Evolutionary conservation across 2,888 invertebrate genomes (phyloP), one percentile per base, ranked within the genome.

Genomic region (Caenorhabditis sinica): DNA sequence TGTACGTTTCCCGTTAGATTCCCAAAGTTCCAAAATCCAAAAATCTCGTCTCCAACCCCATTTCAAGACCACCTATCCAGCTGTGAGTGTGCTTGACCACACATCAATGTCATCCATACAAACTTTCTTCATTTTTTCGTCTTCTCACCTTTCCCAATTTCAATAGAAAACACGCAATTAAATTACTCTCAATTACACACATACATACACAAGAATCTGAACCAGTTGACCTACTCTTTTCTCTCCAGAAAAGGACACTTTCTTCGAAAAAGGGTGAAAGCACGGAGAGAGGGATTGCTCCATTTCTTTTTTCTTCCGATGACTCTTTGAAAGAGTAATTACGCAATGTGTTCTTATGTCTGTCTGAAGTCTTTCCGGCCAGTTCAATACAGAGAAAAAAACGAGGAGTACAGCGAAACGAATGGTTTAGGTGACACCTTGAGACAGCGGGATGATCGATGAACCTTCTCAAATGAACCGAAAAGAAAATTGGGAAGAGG

Each of bases 201-300:
- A n/a, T n/a, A n/a, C n/a, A n/a, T n/a, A n/a, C n/a, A 25, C 30
- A 11, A 45, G 33, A 36, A 5, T 40, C 53, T 65, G 65, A 75
- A 75, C 75, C 66, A 75, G 53, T 75, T 75, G 75, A 75, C 75
- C 75, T 75, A 75, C 74, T 65, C 53, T 53, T 9, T 25, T 53
- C 53, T 1, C 73, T 36, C 15, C 30, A 45, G 25, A 20, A 61
- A 73, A 73, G 61, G 73, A 60, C 71, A 72, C 17, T n/a, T 20
- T 60, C 20, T 15, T 20, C 11, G 28, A 28, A 36, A 28, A 40
- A 25, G 11, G 40, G 63, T 23, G 73, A 63, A 63, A 73, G 60
- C 58, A 53, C 40, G 40, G 13, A 56, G 69, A 49, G 20, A 49
- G 30, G 28, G 20, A 45, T 49, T 72, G 72, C 72, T 72, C 72